Evolutionary conservation across 2,797 vertebrate species (phyloP).

Genomic region (Anableps anableps): DNA sequence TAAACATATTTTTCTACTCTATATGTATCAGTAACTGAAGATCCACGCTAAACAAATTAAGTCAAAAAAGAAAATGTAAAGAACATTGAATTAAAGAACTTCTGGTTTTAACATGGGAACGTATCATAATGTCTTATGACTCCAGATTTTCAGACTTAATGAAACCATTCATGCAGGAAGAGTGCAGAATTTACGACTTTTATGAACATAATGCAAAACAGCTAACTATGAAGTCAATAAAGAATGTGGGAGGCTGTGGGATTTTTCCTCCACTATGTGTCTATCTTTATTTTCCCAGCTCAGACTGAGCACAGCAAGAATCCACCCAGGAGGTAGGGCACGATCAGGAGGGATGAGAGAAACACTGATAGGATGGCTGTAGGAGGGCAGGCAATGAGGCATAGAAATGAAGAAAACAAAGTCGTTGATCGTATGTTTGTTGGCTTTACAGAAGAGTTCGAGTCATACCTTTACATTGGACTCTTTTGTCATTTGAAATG

Average conservation of each 20-base stretch:
- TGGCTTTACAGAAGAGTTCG: conserved; percentile 12
- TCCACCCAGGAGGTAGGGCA: conserved; percentile 36
- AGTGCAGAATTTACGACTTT: not conserved
- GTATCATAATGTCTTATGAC: not conserved
- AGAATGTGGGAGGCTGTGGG: not conserved
- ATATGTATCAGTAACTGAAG: not conserved
- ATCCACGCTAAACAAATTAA: not conserved
- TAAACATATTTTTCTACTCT: not conserved
- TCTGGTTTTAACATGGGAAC: not conserved
- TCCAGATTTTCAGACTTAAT: not conserved
- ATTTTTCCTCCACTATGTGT: conserved; percentile 22
- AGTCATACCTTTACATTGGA: conserved; percentile 1
- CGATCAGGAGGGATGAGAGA: conserved; percentile 24
- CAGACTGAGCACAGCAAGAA: conserved; percentile 27
- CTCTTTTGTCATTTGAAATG: not conserved
- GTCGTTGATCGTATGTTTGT: conserved; percentile 35
- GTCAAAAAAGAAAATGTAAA: not conserved
- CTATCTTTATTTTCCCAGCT: conserved; percentile 25
- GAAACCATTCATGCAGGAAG: not conserved
- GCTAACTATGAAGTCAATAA: not conserved
- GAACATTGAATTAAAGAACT: not conserved
- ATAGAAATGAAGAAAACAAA: conserved; percentile 47
- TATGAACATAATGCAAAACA: conserved; percentile 7
- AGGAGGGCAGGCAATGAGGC: conserved; percentile 56
- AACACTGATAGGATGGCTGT: conserved; percentile 44